phyloP scores from a whole-genome alignment of 2,113 vertebrate genomes.

The Cynocephalus volans region DNA sequence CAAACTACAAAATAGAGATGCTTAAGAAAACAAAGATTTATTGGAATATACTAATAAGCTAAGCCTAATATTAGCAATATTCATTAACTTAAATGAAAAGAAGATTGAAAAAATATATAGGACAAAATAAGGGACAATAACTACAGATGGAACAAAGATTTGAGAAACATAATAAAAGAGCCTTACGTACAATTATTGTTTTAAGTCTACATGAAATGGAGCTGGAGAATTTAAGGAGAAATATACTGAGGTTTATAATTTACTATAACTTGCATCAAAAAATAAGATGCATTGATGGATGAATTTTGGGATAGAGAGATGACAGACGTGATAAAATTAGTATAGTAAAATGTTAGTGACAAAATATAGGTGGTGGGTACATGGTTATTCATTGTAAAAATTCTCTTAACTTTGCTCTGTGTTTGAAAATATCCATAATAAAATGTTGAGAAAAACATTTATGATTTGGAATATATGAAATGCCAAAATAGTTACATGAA shows the following conservation, averaged over 20 bases:
- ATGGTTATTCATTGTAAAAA: neutral
- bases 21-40: neutral
- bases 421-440: neutral
- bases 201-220: neutral
- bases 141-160: neutral
- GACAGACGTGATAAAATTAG: neutral
- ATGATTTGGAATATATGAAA: neutral
- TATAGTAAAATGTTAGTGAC: neutral
- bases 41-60: neutral
- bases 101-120: neutral
- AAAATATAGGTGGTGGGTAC: neutral
- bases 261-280: neutral
- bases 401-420: neutral
- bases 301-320: neutral
- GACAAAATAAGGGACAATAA: neutral
- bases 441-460: neutral
- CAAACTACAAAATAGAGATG: neutral
- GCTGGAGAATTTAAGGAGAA: neutral
- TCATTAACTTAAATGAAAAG: neutral
- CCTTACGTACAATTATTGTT: neutral
- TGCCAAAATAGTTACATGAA: neutral
- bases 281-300: neutral
- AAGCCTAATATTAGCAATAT: neutral
- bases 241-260: neutral
- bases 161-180: neutral